Evolutionary conservation across 2,888 invertebrate species (phyloP), one percentile per base, ranked within the genome.

Genomic region (Tinea trinotella): DNA sequence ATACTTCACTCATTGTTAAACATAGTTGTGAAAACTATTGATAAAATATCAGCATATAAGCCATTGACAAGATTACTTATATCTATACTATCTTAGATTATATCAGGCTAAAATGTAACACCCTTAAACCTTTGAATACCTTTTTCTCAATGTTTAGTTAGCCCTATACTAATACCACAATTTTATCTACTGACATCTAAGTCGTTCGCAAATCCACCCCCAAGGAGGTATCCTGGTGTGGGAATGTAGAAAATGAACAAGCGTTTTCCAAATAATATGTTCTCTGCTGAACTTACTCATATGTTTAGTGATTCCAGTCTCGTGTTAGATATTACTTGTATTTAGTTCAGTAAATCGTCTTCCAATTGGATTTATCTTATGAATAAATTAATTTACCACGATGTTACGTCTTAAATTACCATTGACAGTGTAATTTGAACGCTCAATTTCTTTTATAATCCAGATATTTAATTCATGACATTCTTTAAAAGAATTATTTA

Each of bases 121-220:
- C 7, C 4, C n/a, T 30, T 30, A 10, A 10, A 30, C 30, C 7
- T 30, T 30, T 40, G 35, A 40, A 40, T 48, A 18, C n/a, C n/a
- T 19, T 2, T 48, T 48, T 48, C 19, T 3, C 19, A 48, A 20
- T 48, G n/a, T 20, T 20, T 15, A 48, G 18, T 17, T 48, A 48
- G 19, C 7, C 10, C 12, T 19, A 18, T 18, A 48, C 10, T 7
- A 48, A 48, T n/a, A 48, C 10, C 3, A 48, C 18, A n/a, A 18
- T 48, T 48, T 19, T 48, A 48, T 2, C 7, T 48, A 48, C 48
- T 18, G 18, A 17, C 40, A 17, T 19, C 19, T 20, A 9, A 19
- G 17, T 4, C 9, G 18, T 49, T 20, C 20, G 22, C 22, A 49
- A 49, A 17, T 49, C 49, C 22, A 49, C 22, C 49, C 49, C 17